These are phyloP conservation scores for Brachypteracias leptosomus DNA, from an alignment of 2,113 vertebrate species.

Conservation along the genomic window DNA sequence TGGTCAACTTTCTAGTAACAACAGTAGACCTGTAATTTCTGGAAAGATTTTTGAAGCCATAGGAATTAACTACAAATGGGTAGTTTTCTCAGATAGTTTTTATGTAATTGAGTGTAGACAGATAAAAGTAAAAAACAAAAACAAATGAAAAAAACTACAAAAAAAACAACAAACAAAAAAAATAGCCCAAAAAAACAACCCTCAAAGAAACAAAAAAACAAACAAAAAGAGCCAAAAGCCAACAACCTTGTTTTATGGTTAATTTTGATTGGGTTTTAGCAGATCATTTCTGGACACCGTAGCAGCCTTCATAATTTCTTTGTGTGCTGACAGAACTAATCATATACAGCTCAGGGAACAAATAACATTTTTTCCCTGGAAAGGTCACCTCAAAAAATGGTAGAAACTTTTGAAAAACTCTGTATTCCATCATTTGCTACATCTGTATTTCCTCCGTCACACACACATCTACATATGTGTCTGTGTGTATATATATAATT, in stretches of 20 bases:
- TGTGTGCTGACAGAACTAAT: conserved; percentile 41
- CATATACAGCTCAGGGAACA: conserved; percentile 25
- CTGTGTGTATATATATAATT: not conserved
- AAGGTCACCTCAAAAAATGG: conserved; percentile 21
- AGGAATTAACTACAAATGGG: conserved; percentile 23
- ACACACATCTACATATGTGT: accelerated
- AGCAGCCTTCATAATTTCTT: conserved; percentile 52
- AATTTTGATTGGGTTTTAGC: conserved; percentile 55
- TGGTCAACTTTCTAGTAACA: not conserved
- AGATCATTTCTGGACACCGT: conserved; percentile 10
- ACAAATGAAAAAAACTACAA: too few relatives aligned
- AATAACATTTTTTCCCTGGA: conserved; percentile 11
- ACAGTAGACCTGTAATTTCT: not conserved
- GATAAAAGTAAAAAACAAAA: conserved; percentile 48
- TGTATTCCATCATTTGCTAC: not conserved
- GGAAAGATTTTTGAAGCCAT: not conserved
- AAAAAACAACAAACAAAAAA: too few relatives aligned
- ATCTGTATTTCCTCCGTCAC: not conserved
- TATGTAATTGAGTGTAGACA: conserved; percentile 43
- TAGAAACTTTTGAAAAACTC: not conserved
- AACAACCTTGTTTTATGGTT: conserved; percentile 30
- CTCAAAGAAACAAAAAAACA: not conserved
- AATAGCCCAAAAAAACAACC: too few relatives aligned
- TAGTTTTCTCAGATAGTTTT: conserved; percentile 41
- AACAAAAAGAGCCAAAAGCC: too few relatives aligned